A percentile compares a stretch with the other conserved stretches of the same genome.
These are phyloP conservation scores for Sitta carolinensis DNA, from an alignment of 2,797 vertebrate species.

Conservation along the genomic window DNA sequence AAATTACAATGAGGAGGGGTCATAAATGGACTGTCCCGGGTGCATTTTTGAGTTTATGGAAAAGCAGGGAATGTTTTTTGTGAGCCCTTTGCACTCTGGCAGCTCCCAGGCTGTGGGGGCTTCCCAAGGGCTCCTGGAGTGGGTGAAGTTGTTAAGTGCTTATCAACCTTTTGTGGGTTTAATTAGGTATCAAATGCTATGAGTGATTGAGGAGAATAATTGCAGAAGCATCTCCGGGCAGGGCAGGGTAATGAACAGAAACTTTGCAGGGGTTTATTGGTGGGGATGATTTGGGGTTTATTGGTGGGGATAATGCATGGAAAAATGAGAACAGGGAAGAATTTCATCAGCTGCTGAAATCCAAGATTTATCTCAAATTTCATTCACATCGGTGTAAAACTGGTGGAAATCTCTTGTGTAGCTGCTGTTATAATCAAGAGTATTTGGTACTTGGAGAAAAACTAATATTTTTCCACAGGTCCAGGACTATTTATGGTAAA, in stretches of 20 bases:
- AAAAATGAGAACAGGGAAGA: not conserved
- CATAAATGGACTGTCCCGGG: not conserved
- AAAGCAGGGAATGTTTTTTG: not conserved
- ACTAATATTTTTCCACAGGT: not conserved
- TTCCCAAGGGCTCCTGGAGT: not conserved
- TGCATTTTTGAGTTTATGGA: not conserved
- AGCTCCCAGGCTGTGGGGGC: accelerated
- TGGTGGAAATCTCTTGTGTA: not conserved
- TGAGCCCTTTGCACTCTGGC: not conserved
- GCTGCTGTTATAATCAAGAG: not conserved
- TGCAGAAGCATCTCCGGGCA: not conserved
- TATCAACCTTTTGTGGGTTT: not conserved
- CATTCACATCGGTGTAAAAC: not conserved
- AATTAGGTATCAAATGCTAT: not conserved
- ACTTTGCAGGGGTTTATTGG: not conserved
- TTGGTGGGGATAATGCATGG: not conserved
- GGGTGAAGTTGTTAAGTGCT: not conserved
- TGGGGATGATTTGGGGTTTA: not conserved
- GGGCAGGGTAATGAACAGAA: not conserved
- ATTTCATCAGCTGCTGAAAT: not conserved
- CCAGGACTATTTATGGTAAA: not conserved
- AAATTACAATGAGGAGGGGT: not conserved
- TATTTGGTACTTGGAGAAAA: not conserved
- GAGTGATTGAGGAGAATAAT: not conserved
- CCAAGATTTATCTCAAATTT: not conserved